phyloP scores from a whole-genome alignment of 2,797 vertebrate species.

The Gambusia yucatana region DNA sequence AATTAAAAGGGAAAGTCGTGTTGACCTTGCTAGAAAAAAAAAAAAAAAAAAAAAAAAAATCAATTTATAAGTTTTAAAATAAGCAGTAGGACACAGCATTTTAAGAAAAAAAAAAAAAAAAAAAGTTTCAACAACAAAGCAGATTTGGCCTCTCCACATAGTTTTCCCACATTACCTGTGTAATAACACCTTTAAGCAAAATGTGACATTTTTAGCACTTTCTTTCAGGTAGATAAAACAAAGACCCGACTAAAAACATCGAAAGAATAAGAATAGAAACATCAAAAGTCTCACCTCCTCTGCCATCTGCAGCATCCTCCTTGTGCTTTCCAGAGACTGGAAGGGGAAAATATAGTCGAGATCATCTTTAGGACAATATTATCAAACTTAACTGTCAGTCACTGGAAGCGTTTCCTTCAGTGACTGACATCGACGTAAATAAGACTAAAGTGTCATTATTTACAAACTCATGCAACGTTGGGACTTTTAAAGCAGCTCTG shows the following conservation, averaged over 20 bases:
- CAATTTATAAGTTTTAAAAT: background rate
- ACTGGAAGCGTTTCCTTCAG: no score
- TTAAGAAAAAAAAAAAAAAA: background rate
- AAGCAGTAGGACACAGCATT: background rate
- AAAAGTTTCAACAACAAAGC: background rate
- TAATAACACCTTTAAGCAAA: no score
- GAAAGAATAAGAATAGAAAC: no score
- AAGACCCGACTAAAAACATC: no score
- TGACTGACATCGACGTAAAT: no score
- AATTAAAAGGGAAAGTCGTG: background rate
- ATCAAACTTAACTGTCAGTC: background rate
- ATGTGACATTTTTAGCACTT: background rate
- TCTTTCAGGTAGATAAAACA: background rate
- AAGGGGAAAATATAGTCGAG: conserved; percentile 15
- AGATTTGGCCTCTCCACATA: background rate
- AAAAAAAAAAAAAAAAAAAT: background rate
- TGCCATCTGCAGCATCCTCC: conserved; percentile 92
- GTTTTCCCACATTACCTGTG: background rate
- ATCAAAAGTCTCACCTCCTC: conserved; percentile 89
- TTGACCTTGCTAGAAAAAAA: background rate
- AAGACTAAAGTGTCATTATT: no score
- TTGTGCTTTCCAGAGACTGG: conserved; percentile 97
- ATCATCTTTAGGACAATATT: conserved; percentile 1
- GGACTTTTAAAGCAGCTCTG: no score
- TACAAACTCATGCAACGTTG: no score